These are phyloP conservation scores for Anthrax anthrax DNA, from an alignment of 2,888 invertebrate genomes.

Conservation along the genomic window DNA sequence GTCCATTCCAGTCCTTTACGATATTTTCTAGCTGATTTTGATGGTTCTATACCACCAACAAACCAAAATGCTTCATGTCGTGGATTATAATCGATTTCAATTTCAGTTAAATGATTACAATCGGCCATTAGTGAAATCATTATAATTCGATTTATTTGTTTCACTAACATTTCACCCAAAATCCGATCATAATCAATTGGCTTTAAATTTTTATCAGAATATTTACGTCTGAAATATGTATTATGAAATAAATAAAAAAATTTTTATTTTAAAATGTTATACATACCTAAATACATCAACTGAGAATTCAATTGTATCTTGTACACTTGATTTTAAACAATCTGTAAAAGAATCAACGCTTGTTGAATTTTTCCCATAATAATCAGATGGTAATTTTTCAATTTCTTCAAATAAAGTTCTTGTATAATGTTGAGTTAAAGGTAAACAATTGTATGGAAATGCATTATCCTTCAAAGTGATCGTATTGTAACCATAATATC, in stretches of 20 bases:
- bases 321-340: slow-evolving; percentile 42
- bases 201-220: slow-evolving; percentile 6
- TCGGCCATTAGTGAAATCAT: slow-evolving; percentile 43
- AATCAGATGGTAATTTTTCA: slow-evolving; percentile 41
- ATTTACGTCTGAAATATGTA: neutral
- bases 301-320: slow-evolving; percentile 52
- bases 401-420: slow-evolving; percentile 53
- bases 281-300: slow-evolving; percentile 41
- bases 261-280: neutral
- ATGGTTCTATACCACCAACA: slow-evolving; percentile 54
- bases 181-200: slow-evolving; percentile 18
- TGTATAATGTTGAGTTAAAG: slow-evolving; percentile 60
- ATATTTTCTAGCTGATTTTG: slow-evolving; percentile 33
- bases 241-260: neutral
- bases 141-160: slow-evolving; percentile 56
- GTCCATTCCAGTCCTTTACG: slow-evolving; percentile 33
- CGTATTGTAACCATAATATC: slow-evolving; percentile 63
- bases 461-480: slow-evolving; percentile 44
- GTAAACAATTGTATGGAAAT: slow-evolving; percentile 52
- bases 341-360: slow-evolving; percentile 37
- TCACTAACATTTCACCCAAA: slow-evolving; percentile 36
- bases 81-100: slow-evolving; percentile 59
- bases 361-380: slow-evolving; percentile 36
- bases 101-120: slow-evolving; percentile 41
- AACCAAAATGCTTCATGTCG: slow-evolving; percentile 78